A percentile compares a stretch with the other conserved stretches of the same genome.
Evolutionary conservation across 2,888 invertebrate species (phyloP).

Genomic region (Therioaphis trifolii): DNA sequence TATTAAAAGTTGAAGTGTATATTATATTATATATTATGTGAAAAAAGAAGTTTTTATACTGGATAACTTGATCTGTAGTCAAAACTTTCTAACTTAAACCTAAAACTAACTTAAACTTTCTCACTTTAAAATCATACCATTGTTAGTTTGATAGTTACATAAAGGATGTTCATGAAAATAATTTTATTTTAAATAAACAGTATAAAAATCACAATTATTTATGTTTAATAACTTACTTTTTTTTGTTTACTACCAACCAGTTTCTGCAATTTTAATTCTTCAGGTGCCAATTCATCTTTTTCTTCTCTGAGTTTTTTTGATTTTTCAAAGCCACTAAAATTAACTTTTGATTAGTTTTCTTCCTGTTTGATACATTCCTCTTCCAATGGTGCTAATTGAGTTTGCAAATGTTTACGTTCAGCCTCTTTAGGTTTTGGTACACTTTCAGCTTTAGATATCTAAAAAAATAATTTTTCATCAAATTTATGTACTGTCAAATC

Average conservation of each 20-base stretch:
- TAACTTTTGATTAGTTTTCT: conserved; percentile 72
- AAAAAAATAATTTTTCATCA: neutral
- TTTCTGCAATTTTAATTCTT: conserved; percentile 78
- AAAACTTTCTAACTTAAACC: no score
- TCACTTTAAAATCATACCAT: no score
- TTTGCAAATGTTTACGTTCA: conserved; percentile 73
- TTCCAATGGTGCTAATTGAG: conserved; percentile 70
- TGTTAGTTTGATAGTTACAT: no score
- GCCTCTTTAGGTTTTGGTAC: conserved; percentile 80
- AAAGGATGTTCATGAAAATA: no score
- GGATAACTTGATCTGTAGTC: no score
- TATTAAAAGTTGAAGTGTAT: no score
- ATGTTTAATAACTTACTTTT: conserved; percentile 56
- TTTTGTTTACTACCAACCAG: conserved; percentile 70
- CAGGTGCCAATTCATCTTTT: conserved; percentile 77
- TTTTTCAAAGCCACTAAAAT: conserved; percentile 76
- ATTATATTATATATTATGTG: no score
- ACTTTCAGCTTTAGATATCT: conserved; percentile 50
- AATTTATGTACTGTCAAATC: no score
- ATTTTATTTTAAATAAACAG: no score
- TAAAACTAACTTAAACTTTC: no score
- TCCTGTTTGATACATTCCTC: conserved; percentile 72
- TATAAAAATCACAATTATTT: no score
- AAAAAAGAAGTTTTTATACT: no score
- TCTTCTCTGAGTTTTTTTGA: conserved; percentile 78